Percentiles rank a stretch among this genome's conserved stretches.
phyloP scores from a whole-genome alignment of 2,888 invertebrate genomes.

The Caenorhabditis sp. region DNA sequence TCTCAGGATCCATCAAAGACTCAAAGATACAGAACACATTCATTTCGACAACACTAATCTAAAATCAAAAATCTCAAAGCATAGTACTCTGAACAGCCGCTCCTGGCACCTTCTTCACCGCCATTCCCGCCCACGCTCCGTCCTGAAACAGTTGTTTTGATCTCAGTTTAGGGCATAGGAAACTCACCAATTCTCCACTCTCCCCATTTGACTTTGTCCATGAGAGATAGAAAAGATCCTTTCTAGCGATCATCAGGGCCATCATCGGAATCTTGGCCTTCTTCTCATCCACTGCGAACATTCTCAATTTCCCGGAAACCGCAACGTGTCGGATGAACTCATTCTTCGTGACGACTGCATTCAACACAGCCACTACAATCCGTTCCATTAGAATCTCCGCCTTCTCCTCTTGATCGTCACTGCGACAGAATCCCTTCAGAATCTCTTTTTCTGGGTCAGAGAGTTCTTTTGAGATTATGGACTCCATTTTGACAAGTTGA shows the following conservation, averaged over 20 bases:
- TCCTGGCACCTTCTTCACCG: slow-evolving; percentile 22
- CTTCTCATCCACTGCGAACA: slow-evolving; percentile 61
- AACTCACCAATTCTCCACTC: slow-evolving; percentile 25
- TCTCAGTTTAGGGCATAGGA: background rate
- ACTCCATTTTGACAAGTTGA: slow-evolving; percentile 48
- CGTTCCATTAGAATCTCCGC: slow-evolving; percentile 50
- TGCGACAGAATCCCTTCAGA: slow-evolving; percentile 45
- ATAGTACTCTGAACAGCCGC: background rate
- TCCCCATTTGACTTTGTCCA: slow-evolving; percentile 53
- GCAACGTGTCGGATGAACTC: slow-evolving; percentile 33
- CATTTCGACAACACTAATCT: no score
- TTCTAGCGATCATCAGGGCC: slow-evolving; percentile 46
- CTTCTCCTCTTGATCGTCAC: slow-evolving; percentile 55
- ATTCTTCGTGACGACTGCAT: slow-evolving; percentile 46
- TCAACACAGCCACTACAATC: slow-evolving; percentile 5
- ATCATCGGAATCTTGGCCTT: slow-evolving; percentile 53
- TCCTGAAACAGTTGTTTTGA: slow-evolving; percentile 27
- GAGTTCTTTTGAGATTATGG: slow-evolving; percentile 48
- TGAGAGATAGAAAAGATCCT: slow-evolving; percentile 51
- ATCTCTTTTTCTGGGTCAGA: slow-evolving; percentile 44
- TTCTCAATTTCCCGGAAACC: slow-evolving; percentile 46
- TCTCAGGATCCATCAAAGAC: no score
- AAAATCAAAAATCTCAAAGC: slow-evolving; percentile 4
- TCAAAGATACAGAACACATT: no score
- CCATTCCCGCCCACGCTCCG: slow-evolving; percentile 41